Percentiles rank a stretch among this genome's conserved stretches.
These are phyloP conservation scores for Cherax quadricarinatus DNA, from an alignment of 1,140 invertebrate species.

Conservation along the genomic window DNA sequence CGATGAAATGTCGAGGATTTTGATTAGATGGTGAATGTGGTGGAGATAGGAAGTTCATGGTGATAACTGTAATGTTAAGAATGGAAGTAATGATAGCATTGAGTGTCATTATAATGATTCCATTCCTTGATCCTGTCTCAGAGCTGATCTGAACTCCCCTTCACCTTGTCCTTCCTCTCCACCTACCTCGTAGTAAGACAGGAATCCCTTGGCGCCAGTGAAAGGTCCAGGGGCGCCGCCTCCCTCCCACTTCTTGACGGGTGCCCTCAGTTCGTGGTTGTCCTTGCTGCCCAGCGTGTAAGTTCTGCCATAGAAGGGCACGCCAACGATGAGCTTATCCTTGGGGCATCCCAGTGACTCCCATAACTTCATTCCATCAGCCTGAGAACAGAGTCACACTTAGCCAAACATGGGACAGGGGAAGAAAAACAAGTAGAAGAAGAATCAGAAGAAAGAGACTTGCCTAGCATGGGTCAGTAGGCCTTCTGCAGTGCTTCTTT, in stretches of 20 bases:
- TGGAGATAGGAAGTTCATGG: too few relatives aligned
- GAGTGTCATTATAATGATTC: too few relatives aligned
- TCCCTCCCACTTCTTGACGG: conserved; percentile 75
- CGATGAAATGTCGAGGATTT: too few relatives aligned
- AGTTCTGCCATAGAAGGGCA: conserved; percentile 81
- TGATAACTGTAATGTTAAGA: too few relatives aligned
- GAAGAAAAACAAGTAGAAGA: too few relatives aligned
- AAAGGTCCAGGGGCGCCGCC: conserved; percentile 74
- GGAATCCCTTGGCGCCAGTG: conserved; percentile 81
- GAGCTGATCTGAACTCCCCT: not conserved
- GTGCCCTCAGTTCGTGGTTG: conserved; percentile 76
- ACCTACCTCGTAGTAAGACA: conserved; percentile 82
- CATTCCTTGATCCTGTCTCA: too few relatives aligned
- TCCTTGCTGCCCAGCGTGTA: conserved; percentile 80
- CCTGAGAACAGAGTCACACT: conserved; percentile 36
- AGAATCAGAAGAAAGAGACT: too few relatives aligned
- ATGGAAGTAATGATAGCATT: too few relatives aligned
- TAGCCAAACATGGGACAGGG: too few relatives aligned
- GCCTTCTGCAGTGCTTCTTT: too few relatives aligned
- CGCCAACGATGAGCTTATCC: conserved; percentile 81
- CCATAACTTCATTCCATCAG: conserved; percentile 80
- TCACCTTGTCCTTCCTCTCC: not conserved
- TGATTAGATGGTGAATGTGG: too few relatives aligned
- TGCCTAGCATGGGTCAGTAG: too few relatives aligned
- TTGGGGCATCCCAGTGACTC: conserved; percentile 79